Evolutionary conservation across 2,888 invertebrate species (phyloP).

Genomic region (Hyposoter dolosus): DNA sequence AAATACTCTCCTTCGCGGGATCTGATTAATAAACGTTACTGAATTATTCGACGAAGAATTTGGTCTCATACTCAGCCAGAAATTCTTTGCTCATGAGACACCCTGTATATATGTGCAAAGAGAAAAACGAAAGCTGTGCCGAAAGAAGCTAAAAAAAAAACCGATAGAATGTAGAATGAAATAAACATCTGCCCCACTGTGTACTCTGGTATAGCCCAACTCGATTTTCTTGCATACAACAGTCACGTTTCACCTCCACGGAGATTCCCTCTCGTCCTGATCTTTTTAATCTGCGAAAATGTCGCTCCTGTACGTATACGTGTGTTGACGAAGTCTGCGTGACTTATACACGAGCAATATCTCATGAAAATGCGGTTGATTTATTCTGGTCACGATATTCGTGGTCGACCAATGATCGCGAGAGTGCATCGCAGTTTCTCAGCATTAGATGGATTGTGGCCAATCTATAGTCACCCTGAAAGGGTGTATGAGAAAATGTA

Average conservation of each 20-base stretch:
- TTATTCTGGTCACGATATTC: slow-evolving; percentile 64
- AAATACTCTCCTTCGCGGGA: not conserved
- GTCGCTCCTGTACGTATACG: not conserved
- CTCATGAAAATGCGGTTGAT: slow-evolving; percentile 34
- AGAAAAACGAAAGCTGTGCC: slow-evolving; percentile 6
- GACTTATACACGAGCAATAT: not conserved
- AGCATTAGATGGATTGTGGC: slow-evolving; percentile 38
- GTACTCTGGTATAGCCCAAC: not conserved
- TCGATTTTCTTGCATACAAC: slow-evolving; percentile 37
- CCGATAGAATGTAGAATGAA: slow-evolving; percentile 22
- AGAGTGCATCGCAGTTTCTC: slow-evolving; percentile 34
- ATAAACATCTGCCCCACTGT: slow-evolving; percentile 57
- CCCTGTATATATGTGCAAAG: not conserved
- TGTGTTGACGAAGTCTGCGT: not conserved
- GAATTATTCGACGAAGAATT: not conserved
- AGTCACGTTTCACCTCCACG: slow-evolving; percentile 43
- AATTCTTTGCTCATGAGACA: not conserved
- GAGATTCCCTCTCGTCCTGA: slow-evolving; percentile 29
- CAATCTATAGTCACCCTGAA: not conserved
- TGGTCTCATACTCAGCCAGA: not conserved
- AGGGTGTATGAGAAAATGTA: not conserved
- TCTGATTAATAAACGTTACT: not conserved
- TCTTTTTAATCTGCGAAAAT: slow-evolving; percentile 58
- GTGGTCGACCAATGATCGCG: slow-evolving; percentile 59
- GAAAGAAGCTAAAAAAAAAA: slow-evolving; percentile 22